phyloP scores from a whole-genome alignment of 2,888 invertebrate species.

The Craniophora ligustri region DNA sequence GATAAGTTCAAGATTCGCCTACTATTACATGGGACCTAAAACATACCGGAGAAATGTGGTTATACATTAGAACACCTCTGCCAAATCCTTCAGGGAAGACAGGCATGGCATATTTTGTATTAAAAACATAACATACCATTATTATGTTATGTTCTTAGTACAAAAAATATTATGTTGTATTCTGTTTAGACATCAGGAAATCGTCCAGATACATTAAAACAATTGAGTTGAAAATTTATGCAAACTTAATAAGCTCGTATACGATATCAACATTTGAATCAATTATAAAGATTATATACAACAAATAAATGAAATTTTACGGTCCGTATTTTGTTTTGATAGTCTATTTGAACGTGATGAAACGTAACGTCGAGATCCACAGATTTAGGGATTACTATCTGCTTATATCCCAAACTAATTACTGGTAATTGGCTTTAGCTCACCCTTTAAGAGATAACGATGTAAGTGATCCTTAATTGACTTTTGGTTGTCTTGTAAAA shows the following conservation, averaged over 20 bases:
- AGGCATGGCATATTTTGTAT: too few species aligned
- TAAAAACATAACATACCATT: too few species aligned
- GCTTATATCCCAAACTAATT: conserved; percentile 56
- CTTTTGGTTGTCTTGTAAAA: conserved; percentile 35
- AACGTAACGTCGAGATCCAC: conserved; percentile 39
- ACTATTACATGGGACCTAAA: too few species aligned
- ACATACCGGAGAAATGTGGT: too few species aligned
- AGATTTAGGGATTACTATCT: conserved; percentile 49
- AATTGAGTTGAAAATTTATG: background rate
- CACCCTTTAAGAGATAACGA: conserved; percentile 47
- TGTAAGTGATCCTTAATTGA: conserved; percentile 52
- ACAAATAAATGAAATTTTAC: background rate
- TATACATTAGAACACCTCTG: too few species aligned
- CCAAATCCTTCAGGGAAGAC: too few species aligned
- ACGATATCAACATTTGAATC: background rate
- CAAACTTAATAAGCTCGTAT: background rate
- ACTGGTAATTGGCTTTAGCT: conserved; percentile 52
- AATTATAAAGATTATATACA: too few species aligned
- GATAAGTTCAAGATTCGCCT: too few species aligned
- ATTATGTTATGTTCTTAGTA: too few species aligned
- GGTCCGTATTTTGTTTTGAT: conserved; percentile 14
- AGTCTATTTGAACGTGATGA: conserved; percentile 26
- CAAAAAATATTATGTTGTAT: too few species aligned
- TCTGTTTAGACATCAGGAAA: too few species aligned
- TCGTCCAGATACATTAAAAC: background rate